phyloP scores from a whole-genome alignment of 2,888 invertebrate species.

The Diogma glabrata region DNA sequence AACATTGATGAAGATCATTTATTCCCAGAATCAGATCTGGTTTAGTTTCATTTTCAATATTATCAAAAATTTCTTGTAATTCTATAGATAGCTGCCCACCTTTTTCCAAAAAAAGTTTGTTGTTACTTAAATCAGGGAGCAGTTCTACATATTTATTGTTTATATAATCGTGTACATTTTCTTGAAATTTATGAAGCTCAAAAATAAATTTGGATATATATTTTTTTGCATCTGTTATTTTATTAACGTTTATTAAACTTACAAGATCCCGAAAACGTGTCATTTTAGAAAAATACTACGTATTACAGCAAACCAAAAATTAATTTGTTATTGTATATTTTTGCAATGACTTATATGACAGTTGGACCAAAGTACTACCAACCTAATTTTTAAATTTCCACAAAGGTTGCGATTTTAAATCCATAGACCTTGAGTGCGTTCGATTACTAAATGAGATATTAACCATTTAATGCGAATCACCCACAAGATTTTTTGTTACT shows the following conservation, averaged over 20 bases:
- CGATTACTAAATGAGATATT: too few species aligned
- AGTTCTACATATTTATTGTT: conserved; percentile 34
- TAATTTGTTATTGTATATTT: too few species aligned
- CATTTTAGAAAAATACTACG: too few species aligned
- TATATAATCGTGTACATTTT: conserved; percentile 30
- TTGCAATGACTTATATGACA: too few species aligned
- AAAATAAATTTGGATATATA: conserved; percentile 27
- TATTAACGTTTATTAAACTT: conserved; percentile 20
- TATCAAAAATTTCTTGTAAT: conserved; percentile 26
- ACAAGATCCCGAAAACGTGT: conserved; percentile 21
- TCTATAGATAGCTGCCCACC: conserved; percentile 27
- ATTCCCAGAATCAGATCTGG: conserved; percentile 48
- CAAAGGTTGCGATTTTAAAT: too few species aligned
- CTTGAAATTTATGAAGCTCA: conserved; percentile 30
- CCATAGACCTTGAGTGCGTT: too few species aligned
- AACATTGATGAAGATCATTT: conserved; percentile 45
- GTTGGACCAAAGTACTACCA: too few species aligned
- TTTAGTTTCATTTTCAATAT: conserved; percentile 48
- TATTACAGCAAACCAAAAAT: too few species aligned
- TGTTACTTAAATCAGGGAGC: conserved; percentile 29
- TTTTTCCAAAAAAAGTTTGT: conserved; percentile 30
- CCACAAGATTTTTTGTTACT: too few species aligned
- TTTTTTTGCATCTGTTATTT: conserved; percentile 24
- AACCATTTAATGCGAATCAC: too few species aligned
- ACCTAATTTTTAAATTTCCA: too few species aligned